Evolutionary conservation across 2,888 invertebrate species (phyloP), one percentile per base, ranked within the genome.

Genomic region (Brenthis ino): DNA sequence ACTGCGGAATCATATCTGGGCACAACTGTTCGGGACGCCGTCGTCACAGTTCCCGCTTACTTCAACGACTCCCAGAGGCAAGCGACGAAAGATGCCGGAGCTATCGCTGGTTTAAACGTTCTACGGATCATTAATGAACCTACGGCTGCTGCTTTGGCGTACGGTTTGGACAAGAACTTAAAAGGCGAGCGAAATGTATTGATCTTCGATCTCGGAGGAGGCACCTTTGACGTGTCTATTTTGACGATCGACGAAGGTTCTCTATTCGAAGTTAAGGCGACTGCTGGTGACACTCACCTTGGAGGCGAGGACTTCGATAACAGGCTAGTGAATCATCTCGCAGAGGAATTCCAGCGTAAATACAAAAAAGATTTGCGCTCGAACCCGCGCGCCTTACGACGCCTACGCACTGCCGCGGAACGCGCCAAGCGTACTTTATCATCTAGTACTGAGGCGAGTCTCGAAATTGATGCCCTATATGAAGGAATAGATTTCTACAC

Each of bases 81-180:
- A 84, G 95, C 96, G 57, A 97, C 97, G 51, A 98, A 98, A 85
- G 98, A 98, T 88, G 97, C 98, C 56, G 98, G 97, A 1, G 95
- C 94, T 65, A 96, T 96, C 81, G 96, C 98, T 53, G 98, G 98
- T 0, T 84, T 98, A 58, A 98, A 97, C 88, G 97, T 98, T 0
- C 91, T 98, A 66, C 94, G 98, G 73, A 96, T 96, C 75, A 95
- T 96, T 77, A 96, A 96, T 82, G 96, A 96, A 80, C 96, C 96
- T 1, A 96, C 96, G 5, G 95, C 94, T 6, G 95, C 95, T 13
- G 94, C 95, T 58, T 82, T 95, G 54, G 95, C 95, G 14, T 95
- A 95, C 82, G 95, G 96, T 13, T 85, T 94, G 65, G 94, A 94
- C 77, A 94, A 94, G 77, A 93, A 95, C 91, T 80, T 94, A 83